phyloP scores from a whole-genome alignment of 2,113 vertebrate species.

The Tichodroma muraria region DNA sequence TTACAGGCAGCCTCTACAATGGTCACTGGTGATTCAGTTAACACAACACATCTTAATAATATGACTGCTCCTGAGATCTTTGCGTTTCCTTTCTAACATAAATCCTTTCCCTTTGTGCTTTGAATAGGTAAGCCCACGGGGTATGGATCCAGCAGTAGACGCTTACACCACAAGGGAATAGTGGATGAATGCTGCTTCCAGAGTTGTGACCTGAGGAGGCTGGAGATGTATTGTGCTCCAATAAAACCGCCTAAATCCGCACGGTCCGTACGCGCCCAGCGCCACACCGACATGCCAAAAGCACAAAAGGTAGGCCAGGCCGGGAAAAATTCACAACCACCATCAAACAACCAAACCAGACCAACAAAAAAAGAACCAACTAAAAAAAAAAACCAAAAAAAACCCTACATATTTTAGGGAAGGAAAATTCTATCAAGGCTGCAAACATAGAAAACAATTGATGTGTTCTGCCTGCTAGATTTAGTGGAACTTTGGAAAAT shows the following conservation, averaged over 20 bases:
- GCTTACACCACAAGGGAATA: slow-evolving; percentile 88
- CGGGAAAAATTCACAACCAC: neutral
- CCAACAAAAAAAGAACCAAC: neutral
- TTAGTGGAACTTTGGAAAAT: neutral
- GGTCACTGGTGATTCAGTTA: neutral
- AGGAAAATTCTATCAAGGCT: neutral
- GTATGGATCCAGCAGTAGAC: slow-evolving; percentile 88
- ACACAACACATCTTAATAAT: neutral
- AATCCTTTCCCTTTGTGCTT: slow-evolving; percentile 26
- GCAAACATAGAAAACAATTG: neutral
- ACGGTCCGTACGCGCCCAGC: slow-evolving; percentile 89
- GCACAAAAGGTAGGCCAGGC: slow-evolving; percentile 80
- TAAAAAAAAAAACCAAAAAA: neutral
- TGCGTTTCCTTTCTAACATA: neutral
- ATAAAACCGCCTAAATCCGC: slow-evolving; percentile 86
- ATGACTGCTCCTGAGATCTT: neutral
- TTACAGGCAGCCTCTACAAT: neutral
- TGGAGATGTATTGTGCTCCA: slow-evolving; percentile 98
- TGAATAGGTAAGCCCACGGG: slow-evolving; percentile 89
- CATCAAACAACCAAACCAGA: neutral
- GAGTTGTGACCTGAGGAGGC: slow-evolving; percentile 91
- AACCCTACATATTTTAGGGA: neutral
- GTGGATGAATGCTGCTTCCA: slow-evolving; percentile 99
- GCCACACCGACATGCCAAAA: slow-evolving; percentile 92
- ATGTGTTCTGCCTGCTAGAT: neutral